These are phyloP conservation scores for Lepidochitona cinerea DNA, from an alignment of 2,888 invertebrate species.

Conservation along the genomic window DNA sequence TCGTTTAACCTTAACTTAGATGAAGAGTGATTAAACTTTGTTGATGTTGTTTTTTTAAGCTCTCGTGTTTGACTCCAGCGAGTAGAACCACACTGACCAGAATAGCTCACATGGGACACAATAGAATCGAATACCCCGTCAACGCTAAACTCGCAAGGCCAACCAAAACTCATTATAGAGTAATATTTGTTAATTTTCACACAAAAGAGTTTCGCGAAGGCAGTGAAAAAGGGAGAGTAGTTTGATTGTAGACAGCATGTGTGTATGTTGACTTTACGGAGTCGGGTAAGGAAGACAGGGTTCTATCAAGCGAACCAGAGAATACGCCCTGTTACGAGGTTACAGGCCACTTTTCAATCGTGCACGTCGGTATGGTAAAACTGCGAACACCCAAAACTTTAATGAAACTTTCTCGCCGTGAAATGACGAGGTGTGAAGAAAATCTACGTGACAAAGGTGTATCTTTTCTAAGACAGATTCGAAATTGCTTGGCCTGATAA, in stretches of 20 bases:
- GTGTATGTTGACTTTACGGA: not conserved
- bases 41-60: too few relatives aligned
- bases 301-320: not conserved
- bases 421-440: not conserved
- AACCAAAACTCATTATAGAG: constrained; percentile 6
- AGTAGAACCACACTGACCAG: too few relatives aligned
- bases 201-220: not conserved
- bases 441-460: not conserved
- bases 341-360: not conserved
- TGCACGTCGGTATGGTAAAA: not conserved
- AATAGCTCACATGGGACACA: not conserved
- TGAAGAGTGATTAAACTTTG: too few relatives aligned
- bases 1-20: too few relatives aligned
- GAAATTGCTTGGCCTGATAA: too few relatives aligned
- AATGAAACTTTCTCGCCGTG: not conserved
- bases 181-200: constrained; percentile 5
- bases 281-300: not conserved
- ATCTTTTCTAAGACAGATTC: too few relatives aligned
- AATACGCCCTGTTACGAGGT: not conserved
- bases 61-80: too few relatives aligned
- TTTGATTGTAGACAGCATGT: not conserved
- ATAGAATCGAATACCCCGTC: not conserved
- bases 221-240: not conserved
- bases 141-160: not conserved
- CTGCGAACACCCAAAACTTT: not conserved